Evolutionary conservation across 2,797 vertebrate genomes (phyloP), one percentile per base, ranked within the genome.

Genomic region (Eulemur albifrons): DNA sequence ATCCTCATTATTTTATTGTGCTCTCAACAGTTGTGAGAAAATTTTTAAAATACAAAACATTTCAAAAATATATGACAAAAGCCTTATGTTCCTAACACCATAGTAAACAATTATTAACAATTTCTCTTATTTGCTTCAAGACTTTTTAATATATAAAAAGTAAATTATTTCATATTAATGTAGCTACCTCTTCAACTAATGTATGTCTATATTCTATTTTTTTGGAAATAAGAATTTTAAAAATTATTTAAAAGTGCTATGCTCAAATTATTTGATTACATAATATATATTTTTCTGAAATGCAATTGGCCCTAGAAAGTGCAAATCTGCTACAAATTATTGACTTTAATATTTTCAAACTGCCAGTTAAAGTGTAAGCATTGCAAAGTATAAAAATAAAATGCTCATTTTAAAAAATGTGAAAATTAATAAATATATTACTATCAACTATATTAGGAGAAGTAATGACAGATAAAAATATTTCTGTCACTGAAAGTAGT

Each of bases 341-440:
- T 89, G 89, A 69, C 17, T 35, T 65, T 86, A 61, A 77, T 89
- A 50, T 95, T 67, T 94, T 94, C 30, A 67, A 92, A 77, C 48
- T 85, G 18, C n/a, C 20, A 73, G 15, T 43, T 92, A 59, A 73
- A 23, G 3, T 65, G 0, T 15, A 63, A 86, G 14, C 4, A 65
- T 61, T 79, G 7, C 13, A 82, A 90, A 87, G 15, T 72, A 92
- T 90, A 92, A 83, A 91, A 65, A 67, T 27, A 88, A 90, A 92
- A 45, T 94, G 32, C 13, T 93, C 27, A 86, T 86, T 75, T 96
- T 8, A 2, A 76, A 92, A 90, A 59, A 40, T 45, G 10, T 81
- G 25, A 81, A 82, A 38, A 77, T 93, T 76, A 90, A 70, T 81
- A 54, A 81, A 93, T 77, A 13, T 17, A 25, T 59, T 82, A 43